Evolutionary conservation across 1,140 invertebrate species (phyloP).

Genomic region (Gyrodactylus salaris): DNA sequence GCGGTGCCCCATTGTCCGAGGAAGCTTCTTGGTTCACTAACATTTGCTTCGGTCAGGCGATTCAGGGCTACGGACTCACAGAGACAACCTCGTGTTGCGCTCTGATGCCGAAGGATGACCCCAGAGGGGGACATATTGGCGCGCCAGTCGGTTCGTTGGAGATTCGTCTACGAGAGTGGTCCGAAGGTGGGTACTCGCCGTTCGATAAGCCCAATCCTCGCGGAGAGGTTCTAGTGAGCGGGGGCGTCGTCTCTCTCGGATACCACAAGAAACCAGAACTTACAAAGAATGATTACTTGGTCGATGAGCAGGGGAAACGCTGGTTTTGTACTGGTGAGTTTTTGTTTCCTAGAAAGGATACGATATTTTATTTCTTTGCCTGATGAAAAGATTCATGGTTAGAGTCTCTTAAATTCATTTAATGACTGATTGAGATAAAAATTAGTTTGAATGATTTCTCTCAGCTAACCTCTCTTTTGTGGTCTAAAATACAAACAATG

Average conservation of each 20-base stretch:
- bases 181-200: constrained; percentile 51
- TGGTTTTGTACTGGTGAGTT: constrained; percentile 6
- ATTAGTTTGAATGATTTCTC: no score
- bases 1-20: constrained; percentile 62
- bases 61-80: constrained; percentile 45
- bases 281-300: constrained; percentile 58
- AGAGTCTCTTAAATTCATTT: no score
- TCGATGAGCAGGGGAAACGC: constrained; percentile 16
- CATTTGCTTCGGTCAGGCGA: constrained; percentile 34
- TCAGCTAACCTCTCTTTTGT: no score
- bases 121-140: constrained; percentile 49
- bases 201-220: constrained; percentile 55
- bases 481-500: no score
- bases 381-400: neutral
- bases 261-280: constrained; percentile 66
- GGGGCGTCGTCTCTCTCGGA: constrained; percentile 51
- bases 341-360: no score
- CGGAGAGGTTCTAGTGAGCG: constrained; percentile 63
- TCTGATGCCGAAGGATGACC: constrained; percentile 40
- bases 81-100: constrained; percentile 72
- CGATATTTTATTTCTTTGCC: neutral
- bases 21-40: constrained; percentile 78
- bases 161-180: constrained; percentile 59
- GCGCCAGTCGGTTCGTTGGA: constrained; percentile 49
- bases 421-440: no score